These are phyloP conservation scores for Cephus cinctus DNA, from an alignment of 1,140 invertebrate species.

Conservation along the genomic window DNA sequence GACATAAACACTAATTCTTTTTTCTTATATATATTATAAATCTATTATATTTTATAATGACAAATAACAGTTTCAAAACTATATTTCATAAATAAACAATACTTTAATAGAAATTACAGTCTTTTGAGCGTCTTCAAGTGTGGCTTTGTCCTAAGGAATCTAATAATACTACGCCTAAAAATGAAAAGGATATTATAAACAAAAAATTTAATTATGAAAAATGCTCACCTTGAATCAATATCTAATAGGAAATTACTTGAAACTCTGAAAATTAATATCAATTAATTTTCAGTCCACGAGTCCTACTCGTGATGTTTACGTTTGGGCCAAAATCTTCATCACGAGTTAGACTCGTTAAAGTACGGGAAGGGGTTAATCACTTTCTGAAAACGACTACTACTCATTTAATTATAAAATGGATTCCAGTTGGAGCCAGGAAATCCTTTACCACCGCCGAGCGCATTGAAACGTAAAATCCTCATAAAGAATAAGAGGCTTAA, in stretches of 20 bases:
- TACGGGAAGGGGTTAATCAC: too few relatives aligned
- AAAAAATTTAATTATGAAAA: slow-evolving; percentile 13
- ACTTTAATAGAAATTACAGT: not conserved
- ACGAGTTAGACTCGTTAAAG: too few relatives aligned
- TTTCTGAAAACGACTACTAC: too few relatives aligned
- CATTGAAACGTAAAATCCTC: slow-evolving; percentile 91
- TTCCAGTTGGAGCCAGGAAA: slow-evolving; percentile 79
- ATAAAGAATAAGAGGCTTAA: slow-evolving; percentile 99
- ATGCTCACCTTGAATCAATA: slow-evolving; percentile 6
- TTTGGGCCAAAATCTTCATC: too few relatives aligned
- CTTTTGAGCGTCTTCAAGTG: slow-evolving; percentile 1
- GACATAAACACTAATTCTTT: not conserved
- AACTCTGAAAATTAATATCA: slow-evolving; percentile 12
- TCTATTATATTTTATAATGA: too few relatives aligned
- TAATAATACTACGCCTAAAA: slow-evolving; percentile 12
- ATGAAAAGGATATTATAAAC: slow-evolving; percentile 7
- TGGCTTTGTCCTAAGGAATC: not conserved
- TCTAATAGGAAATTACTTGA: slow-evolving; percentile 9
- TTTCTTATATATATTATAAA: slow-evolving; percentile 11
- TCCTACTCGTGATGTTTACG: too few relatives aligned
- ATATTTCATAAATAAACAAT: slow-evolving; percentile 10
- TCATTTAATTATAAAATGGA: not conserved
- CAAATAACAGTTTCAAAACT: slow-evolving; percentile 6
- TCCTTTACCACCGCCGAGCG: slow-evolving; percentile 85
- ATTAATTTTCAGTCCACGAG: too few relatives aligned